Conservation (phyloP, 2,888 invertebrate species). For the Myopa testacea region DNA sequence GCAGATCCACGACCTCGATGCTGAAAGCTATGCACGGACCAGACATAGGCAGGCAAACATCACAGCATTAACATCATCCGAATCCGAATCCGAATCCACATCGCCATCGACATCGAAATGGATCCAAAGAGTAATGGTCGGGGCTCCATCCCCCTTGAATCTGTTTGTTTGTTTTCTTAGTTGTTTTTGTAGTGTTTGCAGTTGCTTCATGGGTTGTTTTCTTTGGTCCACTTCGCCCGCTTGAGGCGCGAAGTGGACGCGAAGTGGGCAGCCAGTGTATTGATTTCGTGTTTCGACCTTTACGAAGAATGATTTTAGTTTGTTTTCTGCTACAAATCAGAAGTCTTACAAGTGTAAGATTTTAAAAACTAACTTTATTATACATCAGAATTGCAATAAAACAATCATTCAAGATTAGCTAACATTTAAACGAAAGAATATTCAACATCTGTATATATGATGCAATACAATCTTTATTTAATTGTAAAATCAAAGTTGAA, state of each 20-base stretch:
- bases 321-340: no score
- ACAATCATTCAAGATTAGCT: no score
- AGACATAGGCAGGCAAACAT: conserved; percentile 41
- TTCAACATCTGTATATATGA: no score
- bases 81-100: conserved; percentile 36
- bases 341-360: no score
- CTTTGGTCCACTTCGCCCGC: conserved; percentile 50
- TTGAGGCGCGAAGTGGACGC: neutral
- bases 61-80: conserved; percentile 13
- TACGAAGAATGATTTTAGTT: no score
- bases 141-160: conserved; percentile 35
- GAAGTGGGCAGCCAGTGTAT: neutral
- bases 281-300: conserved; percentile 21
- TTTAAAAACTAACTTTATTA: no score
- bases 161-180: conserved; percentile 46
- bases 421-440: no score
- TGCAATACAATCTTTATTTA: no score
- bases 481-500: no score
- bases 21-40: conserved; percentile 37
- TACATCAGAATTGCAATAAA: no score
- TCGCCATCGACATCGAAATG: conserved; percentile 56
- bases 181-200: conserved; percentile 40
- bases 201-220: conserved; percentile 58
- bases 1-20: neutral
- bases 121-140: conserved; percentile 63